phyloP scores from a whole-genome alignment of 2,888 invertebrate species.

The Sipha maydis region DNA sequence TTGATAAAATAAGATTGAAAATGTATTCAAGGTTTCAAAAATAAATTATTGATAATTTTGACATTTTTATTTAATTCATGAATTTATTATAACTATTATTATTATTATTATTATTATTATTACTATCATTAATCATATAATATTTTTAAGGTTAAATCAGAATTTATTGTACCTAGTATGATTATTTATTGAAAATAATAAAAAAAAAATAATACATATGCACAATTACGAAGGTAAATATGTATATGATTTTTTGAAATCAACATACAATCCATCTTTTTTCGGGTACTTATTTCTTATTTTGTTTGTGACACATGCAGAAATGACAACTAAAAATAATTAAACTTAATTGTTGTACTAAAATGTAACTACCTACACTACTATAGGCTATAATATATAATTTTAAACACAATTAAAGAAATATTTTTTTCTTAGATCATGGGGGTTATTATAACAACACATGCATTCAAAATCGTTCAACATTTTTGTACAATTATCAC shows the following conservation, averaged over 20 bases:
- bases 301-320: slow-evolving; percentile 4
- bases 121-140: too few species aligned
- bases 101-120: too few species aligned
- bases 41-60: slow-evolving; percentile 3
- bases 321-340: neutral
- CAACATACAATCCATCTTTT: too few species aligned
- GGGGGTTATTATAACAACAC: too few species aligned
- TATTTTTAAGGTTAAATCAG: neutral
- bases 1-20: slow-evolving; percentile 16
- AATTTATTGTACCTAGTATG: neutral
- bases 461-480: too few species aligned
- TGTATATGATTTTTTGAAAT: slow-evolving; percentile 1
- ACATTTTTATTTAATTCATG: neutral
- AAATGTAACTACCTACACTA: neutral
- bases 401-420: neutral
- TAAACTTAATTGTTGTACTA: neutral
- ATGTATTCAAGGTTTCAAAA: slow-evolving; percentile 14
- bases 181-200: slow-evolving; percentile 7
- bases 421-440: too few species aligned
- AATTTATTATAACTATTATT: neutral
- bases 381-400: neutral
- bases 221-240: neutral
- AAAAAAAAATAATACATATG: neutral
- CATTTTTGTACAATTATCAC: too few species aligned
- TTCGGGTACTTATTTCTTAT: slow-evolving; percentile 15